Evolutionary conservation across 2,113 vertebrate species (phyloP).

Genomic region (Oryzias javanicus): DNA sequence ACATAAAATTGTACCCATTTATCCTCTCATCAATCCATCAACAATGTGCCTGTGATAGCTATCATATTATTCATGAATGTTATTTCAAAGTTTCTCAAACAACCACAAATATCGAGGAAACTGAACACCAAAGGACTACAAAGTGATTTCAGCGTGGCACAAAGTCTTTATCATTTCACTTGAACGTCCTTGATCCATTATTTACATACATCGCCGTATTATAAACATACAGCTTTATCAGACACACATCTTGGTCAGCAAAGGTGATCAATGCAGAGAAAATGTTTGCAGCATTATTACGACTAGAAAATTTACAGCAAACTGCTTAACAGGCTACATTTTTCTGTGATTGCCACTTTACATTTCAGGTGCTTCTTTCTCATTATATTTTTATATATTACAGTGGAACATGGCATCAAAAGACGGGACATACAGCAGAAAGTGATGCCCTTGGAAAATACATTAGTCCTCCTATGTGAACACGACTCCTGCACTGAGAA

Average conservation of each 20-base stretch:
- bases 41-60: conserved; percentile 24
- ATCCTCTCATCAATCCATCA: conserved; percentile 43
- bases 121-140: conserved; percentile 42
- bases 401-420: conserved; percentile 12
- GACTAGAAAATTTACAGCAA: conserved; percentile 53
- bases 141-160: conserved; percentile 52
- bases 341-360: conserved; percentile 13
- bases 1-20: conserved; percentile 36
- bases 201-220: conserved; percentile 30
- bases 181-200: conserved; percentile 29
- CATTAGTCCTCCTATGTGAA: conserved; percentile 13
- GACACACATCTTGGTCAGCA: conserved; percentile 32
- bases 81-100: conserved; percentile 40
- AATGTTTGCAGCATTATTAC: conserved; percentile 62
- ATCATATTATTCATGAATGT: conserved; percentile 27
- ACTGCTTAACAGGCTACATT: conserved; percentile 43
- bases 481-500: conserved; percentile 12
- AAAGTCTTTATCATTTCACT: conserved; percentile 31
- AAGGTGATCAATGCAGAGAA: conserved; percentile 36
- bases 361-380: conserved; percentile 25
- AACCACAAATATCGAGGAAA: conserved; percentile 3
- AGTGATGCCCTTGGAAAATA: conserved; percentile 26
- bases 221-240: conserved; percentile 20
- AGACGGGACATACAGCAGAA: conserved; percentile 28
- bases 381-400: conserved; percentile 13